Conservation (phyloP, 1,140 invertebrate species). For the Drosophila lini region DNA sequence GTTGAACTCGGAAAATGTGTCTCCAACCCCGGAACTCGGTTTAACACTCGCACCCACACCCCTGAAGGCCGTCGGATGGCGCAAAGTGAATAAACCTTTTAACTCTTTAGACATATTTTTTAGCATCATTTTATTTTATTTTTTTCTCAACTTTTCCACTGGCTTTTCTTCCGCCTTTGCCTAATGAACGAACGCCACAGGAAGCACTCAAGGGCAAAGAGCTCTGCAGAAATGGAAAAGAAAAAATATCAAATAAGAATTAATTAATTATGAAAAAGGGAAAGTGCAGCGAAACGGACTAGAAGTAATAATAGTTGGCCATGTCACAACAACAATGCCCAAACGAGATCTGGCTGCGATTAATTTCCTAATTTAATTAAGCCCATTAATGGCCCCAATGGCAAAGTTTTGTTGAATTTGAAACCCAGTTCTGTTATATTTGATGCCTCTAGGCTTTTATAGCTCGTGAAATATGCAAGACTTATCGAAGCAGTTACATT, state of each 20-base stretch:
- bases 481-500: background rate
- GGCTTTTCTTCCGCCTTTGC: conserved; percentile 58
- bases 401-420: background rate
- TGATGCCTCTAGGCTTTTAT: background rate
- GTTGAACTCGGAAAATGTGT: conserved; percentile 46
- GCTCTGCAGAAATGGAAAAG: conserved; percentile 29
- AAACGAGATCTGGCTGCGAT: conserved; percentile 15
- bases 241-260: conserved; percentile 9
- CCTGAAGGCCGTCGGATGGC: conserved; percentile 19
- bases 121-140: conserved; percentile 4
- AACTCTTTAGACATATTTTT: conserved; percentile 63
- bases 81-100: conserved; percentile 77
- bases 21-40: conserved; percentile 10
- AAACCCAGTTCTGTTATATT: background rate
- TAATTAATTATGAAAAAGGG: conserved; percentile 27
- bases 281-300: conserved; percentile 26
- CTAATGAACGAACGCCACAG: conserved; percentile 74
- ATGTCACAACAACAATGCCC: conserved; percentile 21
- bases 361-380: conserved; percentile 60
- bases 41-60: conserved; percentile 26
- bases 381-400: conserved; percentile 12
- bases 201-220: conserved; percentile 72
- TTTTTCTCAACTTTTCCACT: conserved; percentile 13
- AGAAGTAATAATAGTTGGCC: conserved; percentile 31
- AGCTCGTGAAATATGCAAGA: too few relatives aligned